Conservation (phyloP, 2,888 invertebrate genomes). For the Gortyna flavago region DNA sequence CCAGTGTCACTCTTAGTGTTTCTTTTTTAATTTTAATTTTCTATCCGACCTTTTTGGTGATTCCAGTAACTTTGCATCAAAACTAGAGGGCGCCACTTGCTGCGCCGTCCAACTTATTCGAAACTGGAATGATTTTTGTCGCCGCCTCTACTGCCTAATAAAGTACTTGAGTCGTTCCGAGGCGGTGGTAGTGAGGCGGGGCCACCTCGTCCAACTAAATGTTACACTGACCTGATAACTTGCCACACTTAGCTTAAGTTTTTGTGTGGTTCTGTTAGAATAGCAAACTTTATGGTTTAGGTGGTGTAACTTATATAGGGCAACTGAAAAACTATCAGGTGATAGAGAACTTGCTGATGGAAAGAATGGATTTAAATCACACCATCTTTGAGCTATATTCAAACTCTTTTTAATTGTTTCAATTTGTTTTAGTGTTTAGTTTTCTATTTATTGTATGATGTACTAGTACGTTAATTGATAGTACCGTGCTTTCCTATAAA, state of each 20-base stretch:
- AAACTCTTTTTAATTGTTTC: too few relatives aligned
- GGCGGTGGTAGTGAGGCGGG: conserved; percentile 34
- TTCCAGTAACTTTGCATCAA: neutral
- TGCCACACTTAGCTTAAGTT: conserved; percentile 31
- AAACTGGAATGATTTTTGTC: conserved; percentile 41
- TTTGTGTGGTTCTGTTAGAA: conserved; percentile 22
- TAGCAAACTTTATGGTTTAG: conserved; percentile 18
- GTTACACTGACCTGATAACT: conserved; percentile 61
- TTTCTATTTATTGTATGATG: too few relatives aligned
- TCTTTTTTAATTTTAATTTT: too few relatives aligned
- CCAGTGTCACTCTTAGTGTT: neutral
- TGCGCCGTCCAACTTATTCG: neutral
- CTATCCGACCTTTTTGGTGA: neutral
- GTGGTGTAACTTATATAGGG: neutral
- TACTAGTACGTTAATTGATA: too few relatives aligned
- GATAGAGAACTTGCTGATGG: neutral
- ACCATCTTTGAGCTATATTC: too few relatives aligned
- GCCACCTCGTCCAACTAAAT: conserved; percentile 55
- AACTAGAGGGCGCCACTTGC: neutral
- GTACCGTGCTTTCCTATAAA: too few relatives aligned
- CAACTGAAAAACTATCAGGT: neutral
- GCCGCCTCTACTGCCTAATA: conserved; percentile 50
- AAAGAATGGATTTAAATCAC: neutral
- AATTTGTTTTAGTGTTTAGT: too few relatives aligned
- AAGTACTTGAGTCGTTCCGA: conserved; percentile 52